phyloP scores from a whole-genome alignment of 2,888 invertebrate genomes.

The Dasysyrphus tricinctus region DNA sequence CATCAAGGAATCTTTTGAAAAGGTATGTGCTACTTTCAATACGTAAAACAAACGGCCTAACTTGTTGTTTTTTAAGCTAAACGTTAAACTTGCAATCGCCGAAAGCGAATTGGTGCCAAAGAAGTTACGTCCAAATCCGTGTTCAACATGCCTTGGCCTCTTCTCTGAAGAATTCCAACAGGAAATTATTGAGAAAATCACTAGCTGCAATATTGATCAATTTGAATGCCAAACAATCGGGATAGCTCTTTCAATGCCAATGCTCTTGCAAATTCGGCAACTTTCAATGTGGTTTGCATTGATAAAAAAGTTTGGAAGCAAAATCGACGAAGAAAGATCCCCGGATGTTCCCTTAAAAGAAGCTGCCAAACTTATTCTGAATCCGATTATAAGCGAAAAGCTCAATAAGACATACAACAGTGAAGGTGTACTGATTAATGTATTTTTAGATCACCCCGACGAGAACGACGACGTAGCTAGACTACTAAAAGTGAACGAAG shows the following conservation, averaged over 20 bases:
- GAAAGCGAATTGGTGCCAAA: slow-evolving; percentile 79
- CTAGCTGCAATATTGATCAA: slow-evolving; percentile 84
- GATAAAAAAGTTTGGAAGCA: slow-evolving; percentile 84
- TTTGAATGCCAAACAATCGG: slow-evolving; percentile 88
- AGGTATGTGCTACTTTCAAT: slow-evolving; percentile 79
- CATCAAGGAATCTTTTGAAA: slow-evolving; percentile 83
- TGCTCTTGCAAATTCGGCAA: slow-evolving; percentile 87
- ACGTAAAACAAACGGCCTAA: neutral
- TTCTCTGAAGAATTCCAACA: slow-evolving; percentile 86
- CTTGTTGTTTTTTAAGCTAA: slow-evolving; percentile 65
- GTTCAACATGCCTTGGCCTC: slow-evolving; percentile 89
- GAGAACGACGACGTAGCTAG: slow-evolving; percentile 86
- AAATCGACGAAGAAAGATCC: slow-evolving; percentile 81
- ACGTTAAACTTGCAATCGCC: slow-evolving; percentile 65
- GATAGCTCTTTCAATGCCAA: slow-evolving; percentile 89
- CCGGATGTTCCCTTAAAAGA: slow-evolving; percentile 88
- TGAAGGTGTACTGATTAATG: slow-evolving; percentile 84
- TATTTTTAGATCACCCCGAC: slow-evolving; percentile 84
- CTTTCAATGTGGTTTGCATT: slow-evolving; percentile 87
- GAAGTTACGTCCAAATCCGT: slow-evolving; percentile 85
- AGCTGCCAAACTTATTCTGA: slow-evolving; percentile 90
- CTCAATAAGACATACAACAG: slow-evolving; percentile 85
- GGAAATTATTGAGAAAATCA: slow-evolving; percentile 84
- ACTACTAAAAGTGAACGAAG: slow-evolving; percentile 79
- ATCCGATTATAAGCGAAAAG: slow-evolving; percentile 85